Evolutionary conservation across 2,888 invertebrate genomes (phyloP), one percentile per base, ranked within the genome.

Genomic region (Tridacna gigas): DNA sequence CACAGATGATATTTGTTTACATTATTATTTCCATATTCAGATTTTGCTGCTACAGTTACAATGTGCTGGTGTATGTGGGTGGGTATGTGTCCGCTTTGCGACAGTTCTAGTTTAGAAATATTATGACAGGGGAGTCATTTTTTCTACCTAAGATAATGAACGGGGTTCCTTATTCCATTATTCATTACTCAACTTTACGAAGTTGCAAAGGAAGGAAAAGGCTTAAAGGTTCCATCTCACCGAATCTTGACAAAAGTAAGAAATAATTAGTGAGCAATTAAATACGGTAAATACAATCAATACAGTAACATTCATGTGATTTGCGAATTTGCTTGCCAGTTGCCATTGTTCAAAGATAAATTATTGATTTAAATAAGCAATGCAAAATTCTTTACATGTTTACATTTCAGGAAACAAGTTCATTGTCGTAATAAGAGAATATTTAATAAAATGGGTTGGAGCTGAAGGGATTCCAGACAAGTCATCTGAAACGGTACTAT

Each of bases 361-460:
- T 67, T n/a, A 67, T 28, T 67, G 67, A 28, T 67, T 67, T 26
- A 67, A 67, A 67, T 67, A 67, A 28, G 67, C 25, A 67, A 67
- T 67, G 67, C 67, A 26, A 26, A 26, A 67, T 28, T 26, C 25
- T 67, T 67, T 67, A 67, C 67, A 67, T 67, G 15, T 67, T 74
- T 51, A 74, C 74, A 25, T 74, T 74, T 74, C 56, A 25, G 74
- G 74, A 74, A 74, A 74, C 66, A 74, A 79, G 74, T 76, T 56
- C 76, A 76, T 76, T 47, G 69, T 60, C 47, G 80, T 80, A 71
- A 74, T 69, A 20, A 83, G 48, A 66, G 79, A 82, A 48, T 82
- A 83, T 73, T 71, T 86, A 65, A 83, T 76, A 47, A 86, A 86
- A 67, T 86, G 76, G 82, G 79, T 86, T 18, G 83, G 78, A 25